These are phyloP conservation scores for Clostera curtula DNA, from an alignment of 2,888 invertebrate genomes.

Conservation along the genomic window DNA sequence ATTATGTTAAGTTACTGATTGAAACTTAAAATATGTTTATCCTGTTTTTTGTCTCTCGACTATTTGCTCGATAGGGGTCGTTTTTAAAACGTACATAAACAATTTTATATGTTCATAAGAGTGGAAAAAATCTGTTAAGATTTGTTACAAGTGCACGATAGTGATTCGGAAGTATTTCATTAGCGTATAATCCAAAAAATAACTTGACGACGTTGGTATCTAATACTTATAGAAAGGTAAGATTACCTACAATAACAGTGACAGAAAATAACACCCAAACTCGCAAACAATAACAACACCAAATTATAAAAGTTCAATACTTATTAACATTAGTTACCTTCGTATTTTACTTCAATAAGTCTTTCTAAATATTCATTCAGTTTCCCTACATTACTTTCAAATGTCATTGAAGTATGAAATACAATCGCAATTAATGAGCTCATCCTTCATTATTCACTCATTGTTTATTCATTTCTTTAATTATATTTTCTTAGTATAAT, in stretches of 20 bases:
- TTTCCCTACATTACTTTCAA: conserved; percentile 70
- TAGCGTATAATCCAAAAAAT: conserved; percentile 15
- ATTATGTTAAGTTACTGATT: no score
- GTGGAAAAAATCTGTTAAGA: no score
- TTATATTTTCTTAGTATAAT: conserved; percentile 75
- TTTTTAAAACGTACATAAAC: no score
- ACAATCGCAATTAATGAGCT: conserved; percentile 71
- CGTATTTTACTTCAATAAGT: conserved; percentile 74
- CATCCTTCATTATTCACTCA: conserved; percentile 66
- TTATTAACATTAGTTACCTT: conserved; percentile 66
- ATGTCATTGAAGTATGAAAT: conserved; percentile 73
- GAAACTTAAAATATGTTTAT: no score
- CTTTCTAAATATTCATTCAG: conserved; percentile 75
- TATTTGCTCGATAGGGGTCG: no score
- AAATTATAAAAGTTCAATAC: conserved; percentile 55
- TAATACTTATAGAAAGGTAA: conserved; percentile 18
- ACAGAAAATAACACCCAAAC: conserved; percentile 21
- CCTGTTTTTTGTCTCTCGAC: no score
- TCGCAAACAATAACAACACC: conserved; percentile 29
- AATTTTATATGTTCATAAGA: no score
- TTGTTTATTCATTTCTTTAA: conserved; percentile 74
- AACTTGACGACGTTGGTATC: conserved; percentile 23
- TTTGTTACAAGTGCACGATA: conserved; percentile 13
- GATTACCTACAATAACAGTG: conserved; percentile 20
- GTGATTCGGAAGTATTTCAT: conserved; percentile 10